Conservation (phyloP, 2,888 invertebrate species). For the Odontocolon sp. region DNA sequence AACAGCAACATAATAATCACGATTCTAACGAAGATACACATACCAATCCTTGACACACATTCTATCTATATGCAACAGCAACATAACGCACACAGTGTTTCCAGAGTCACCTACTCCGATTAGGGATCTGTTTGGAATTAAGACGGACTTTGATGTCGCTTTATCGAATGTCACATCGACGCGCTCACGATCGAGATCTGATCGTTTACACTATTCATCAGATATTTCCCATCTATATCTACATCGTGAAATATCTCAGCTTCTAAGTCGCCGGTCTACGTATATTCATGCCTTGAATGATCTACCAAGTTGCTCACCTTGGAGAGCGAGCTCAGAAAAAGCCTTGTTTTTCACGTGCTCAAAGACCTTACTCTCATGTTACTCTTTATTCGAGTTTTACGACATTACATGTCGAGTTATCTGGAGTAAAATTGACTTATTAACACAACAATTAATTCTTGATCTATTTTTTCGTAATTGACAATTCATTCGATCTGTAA, state of each 20-base stretch:
- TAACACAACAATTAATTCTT: not conserved
- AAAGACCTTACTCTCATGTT: constrained; percentile 45
- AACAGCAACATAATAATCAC: constrained; percentile 34
- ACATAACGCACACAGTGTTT: constrained; percentile 17
- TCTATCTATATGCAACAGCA: constrained; percentile 18
- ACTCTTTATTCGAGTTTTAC: constrained; percentile 31
- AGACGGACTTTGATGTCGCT: constrained; percentile 32
- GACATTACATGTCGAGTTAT: constrained; percentile 35
- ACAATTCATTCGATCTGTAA: not conserved
- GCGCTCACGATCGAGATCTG: constrained; percentile 47
- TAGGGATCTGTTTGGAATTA: constrained; percentile 40
- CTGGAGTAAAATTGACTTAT: constrained; percentile 30
- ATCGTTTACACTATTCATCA: constrained; percentile 55
- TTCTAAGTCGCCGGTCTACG: constrained; percentile 3
- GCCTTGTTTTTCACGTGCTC: constrained; percentile 50
- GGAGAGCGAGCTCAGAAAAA: constrained; percentile 36
- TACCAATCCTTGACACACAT: constrained; percentile 55
- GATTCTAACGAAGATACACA: constrained; percentile 44
- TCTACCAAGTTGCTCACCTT: constrained; percentile 57
- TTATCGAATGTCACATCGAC: constrained; percentile 55
- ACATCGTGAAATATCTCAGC: constrained; percentile 1
- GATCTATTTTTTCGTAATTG: not conserved
- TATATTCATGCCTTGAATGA: constrained; percentile 24
- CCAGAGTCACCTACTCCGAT: constrained; percentile 37
- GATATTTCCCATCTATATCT: constrained; percentile 14